Conservation (phyloP, 2,888 invertebrate genomes). For the Adelognathus sp. region DNA sequence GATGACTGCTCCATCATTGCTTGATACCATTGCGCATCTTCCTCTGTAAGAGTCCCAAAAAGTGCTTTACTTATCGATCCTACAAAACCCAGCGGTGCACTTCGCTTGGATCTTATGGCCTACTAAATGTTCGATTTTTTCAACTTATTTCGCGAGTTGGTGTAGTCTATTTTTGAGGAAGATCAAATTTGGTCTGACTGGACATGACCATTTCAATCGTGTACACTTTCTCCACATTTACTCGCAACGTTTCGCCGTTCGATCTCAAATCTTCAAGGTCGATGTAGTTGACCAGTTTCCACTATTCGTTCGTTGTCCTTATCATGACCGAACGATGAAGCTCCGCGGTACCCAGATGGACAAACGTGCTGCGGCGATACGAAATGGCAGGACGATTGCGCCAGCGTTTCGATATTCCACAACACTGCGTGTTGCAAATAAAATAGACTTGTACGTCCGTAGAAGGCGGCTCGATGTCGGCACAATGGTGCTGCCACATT, state of each 20-base stretch:
- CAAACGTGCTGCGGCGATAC: too few relatives aligned
- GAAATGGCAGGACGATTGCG: too few relatives aligned
- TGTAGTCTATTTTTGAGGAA: neutral
- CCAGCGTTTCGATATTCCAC: too few relatives aligned
- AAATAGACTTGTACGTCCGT: too few relatives aligned
- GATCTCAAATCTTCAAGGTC: neutral
- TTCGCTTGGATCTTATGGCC: neutral
- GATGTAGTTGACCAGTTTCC: neutral
- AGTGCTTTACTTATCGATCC: neutral
- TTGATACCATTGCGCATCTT: neutral
- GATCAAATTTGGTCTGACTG: neutral
- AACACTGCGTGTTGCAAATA: too few relatives aligned
- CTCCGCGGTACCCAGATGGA: too few relatives aligned
- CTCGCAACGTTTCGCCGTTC: neutral
- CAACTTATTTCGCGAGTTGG: too few relatives aligned
- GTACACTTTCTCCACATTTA: neutral
- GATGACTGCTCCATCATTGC: neutral
- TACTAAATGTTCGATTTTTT: neutral
- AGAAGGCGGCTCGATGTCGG: too few relatives aligned
- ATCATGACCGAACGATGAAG: too few relatives aligned
- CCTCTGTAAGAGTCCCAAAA: neutral
- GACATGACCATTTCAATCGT: neutral
- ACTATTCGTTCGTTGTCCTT: neutral
- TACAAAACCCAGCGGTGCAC: neutral
- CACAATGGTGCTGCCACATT: too few relatives aligned